A percentile compares a stretch with the other conserved stretches of the same genome.
Conservation (phyloP, 2,797 vertebrate genomes). For the Schizothorax lantsangensis region DNA sequence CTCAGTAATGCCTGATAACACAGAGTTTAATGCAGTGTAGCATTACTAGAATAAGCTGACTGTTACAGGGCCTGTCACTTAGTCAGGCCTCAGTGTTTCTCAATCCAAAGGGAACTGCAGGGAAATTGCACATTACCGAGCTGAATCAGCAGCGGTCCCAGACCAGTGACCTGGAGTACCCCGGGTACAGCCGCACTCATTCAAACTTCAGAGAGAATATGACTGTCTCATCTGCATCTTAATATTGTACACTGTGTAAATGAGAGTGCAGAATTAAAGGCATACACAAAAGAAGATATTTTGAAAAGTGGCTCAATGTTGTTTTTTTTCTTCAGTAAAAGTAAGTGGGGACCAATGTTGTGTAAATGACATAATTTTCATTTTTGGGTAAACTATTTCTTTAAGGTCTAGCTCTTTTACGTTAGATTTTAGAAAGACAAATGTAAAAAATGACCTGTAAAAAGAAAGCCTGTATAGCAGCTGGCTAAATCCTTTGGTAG, state of each 20-base stretch:
- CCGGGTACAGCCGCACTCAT: neutral
- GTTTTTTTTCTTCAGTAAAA: neutral
- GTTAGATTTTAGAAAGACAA: neutral
- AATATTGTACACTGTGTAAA: neutral
- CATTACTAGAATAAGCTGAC: slow-evolving; percentile 54
- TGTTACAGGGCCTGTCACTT: slow-evolving; percentile 46
- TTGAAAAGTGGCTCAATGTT: neutral
- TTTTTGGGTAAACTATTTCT: neutral
- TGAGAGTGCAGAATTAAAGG: neutral
- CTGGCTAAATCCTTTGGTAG: neutral
- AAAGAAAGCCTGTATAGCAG: neutral
- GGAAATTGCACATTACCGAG: slow-evolving; percentile 34
- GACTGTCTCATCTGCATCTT: neutral
- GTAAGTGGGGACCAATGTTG: neutral
- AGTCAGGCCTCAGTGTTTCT: slow-evolving; percentile 37
- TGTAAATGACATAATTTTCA: neutral
- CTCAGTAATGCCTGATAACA: slow-evolving; percentile 40
- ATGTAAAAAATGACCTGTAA: neutral
- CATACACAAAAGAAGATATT: neutral
- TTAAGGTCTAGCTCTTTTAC: neutral
- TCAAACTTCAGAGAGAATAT: neutral
- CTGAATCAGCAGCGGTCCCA: slow-evolving; percentile 44
- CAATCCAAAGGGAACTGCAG: slow-evolving; percentile 20
- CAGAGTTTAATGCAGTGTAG: slow-evolving; percentile 36
- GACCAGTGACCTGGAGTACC: slow-evolving; percentile 24